Percentiles rank a stretch among this genome's conserved stretches.
phyloP scores from a whole-genome alignment of 2,797 vertebrate species.

The Sylvia borin region DNA sequence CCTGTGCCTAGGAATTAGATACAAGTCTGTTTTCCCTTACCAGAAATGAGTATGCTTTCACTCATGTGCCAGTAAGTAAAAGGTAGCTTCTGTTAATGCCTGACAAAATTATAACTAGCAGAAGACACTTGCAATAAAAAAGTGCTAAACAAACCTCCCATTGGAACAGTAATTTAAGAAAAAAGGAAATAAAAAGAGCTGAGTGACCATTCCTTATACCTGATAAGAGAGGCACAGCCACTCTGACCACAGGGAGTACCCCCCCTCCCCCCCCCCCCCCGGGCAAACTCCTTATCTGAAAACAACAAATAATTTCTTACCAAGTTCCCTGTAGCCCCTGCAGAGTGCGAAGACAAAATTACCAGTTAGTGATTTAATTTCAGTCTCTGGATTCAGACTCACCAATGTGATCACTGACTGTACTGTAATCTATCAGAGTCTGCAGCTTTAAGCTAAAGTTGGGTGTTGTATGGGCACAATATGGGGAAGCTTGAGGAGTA shows the following conservation, averaged over 20 bases:
- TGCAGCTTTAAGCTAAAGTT: neutral
- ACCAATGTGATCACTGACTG: neutral
- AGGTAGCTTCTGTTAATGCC: neutral
- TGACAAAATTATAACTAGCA: neutral
- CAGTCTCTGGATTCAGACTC: neutral
- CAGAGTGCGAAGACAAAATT: neutral
- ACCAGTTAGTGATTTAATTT: neutral
- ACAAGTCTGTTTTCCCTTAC: neutral
- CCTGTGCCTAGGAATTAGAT: neutral
- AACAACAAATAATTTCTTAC: neutral
- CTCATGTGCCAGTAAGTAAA: neutral
- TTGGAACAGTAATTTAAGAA: neutral
- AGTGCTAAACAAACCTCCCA: too few relatives aligned
- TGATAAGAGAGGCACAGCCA: neutral
- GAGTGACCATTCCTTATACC: neutral
- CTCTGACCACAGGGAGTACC: neutral
- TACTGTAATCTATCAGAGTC: neutral
- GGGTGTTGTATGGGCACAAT: neutral
- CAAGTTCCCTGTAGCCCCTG: neutral
- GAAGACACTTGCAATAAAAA: neutral
- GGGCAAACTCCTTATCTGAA: neutral
- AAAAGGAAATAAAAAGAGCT: neutral
- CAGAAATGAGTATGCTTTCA: neutral
- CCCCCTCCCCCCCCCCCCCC: fast-evolving
- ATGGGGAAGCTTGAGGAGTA: neutral